phyloP scores from a whole-genome alignment of 2,113 vertebrate species.

The Rhizomys pruinosus region DNA sequence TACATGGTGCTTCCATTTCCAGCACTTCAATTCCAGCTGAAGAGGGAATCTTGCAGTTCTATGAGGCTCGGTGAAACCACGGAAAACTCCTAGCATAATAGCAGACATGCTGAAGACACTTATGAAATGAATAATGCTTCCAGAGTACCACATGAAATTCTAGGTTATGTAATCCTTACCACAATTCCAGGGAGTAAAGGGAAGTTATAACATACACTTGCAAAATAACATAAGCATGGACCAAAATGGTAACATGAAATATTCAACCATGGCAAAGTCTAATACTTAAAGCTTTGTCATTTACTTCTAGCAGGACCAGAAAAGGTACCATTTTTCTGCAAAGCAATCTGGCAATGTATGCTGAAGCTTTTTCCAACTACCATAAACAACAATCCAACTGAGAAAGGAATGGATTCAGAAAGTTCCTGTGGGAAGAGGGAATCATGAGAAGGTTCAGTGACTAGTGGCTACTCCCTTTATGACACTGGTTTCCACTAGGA shows the following conservation, averaged over 20 bases:
- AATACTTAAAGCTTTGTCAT: neutral
- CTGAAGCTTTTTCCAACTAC: neutral
- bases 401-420: neutral
- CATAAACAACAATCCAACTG: accelerated
- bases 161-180: neutral
- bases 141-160: neutral
- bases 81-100: accelerated
- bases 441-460: neutral
- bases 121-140: neutral
- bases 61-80: accelerated
- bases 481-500: neutral
- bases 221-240: neutral
- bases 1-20: neutral
- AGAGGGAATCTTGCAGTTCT: neutral
- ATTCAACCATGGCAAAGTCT: accelerated
- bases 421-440: neutral
- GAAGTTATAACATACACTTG: neutral
- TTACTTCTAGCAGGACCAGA: neutral
- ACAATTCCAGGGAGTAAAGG: neutral
- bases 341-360: neutral
- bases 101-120: accelerated
- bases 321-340: neutral
- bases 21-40: neutral
- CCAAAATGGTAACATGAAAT: neutral
- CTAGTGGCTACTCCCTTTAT: neutral